A percentile compares a stretch with the other conserved stretches of the same genome.
These are phyloP conservation scores for Chrysolina haemoptera DNA, from an alignment of 2,888 invertebrate genomes.

Conservation along the genomic window DNA sequence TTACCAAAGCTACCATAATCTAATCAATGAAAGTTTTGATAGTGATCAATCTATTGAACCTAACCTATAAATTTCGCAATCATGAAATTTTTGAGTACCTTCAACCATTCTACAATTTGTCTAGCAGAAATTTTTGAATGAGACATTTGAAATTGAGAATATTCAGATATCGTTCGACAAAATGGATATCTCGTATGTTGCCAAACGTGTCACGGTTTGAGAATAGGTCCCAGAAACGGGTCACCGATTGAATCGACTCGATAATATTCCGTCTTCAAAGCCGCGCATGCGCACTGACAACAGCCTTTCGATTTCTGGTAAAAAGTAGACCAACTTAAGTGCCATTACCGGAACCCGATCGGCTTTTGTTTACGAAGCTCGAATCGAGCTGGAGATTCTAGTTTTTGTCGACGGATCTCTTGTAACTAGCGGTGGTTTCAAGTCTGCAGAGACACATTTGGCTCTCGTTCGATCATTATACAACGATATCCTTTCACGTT, in stretches of 20 bases:
- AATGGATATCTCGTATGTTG: too few relatives aligned
- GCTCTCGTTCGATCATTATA: slow-evolving; percentile 45
- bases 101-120: too few relatives aligned
- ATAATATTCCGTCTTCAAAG: neutral
- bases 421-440: slow-evolving; percentile 49
- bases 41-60: too few relatives aligned
- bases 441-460: slow-evolving; percentile 46
- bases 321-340: slow-evolving; percentile 63
- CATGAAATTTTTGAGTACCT: too few relatives aligned
- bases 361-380: slow-evolving; percentile 57
- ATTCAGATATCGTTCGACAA: too few relatives aligned
- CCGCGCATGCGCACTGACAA: neutral
- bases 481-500: slow-evolving; percentile 48
- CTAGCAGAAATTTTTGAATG: too few relatives aligned
- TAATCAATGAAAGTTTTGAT: too few relatives aligned
- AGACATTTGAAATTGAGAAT: too few relatives aligned
- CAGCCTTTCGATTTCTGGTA: slow-evolving; percentile 48
- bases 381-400: slow-evolving; percentile 58
- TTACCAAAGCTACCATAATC: too few relatives aligned
- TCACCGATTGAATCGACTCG: neutral
- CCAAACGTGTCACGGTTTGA: too few relatives aligned
- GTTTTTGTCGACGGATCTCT: slow-evolving; percentile 61
- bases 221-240: too few relatives aligned
- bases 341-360: slow-evolving; percentile 62
- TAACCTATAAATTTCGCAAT: too few relatives aligned